These are phyloP conservation scores for Heliconius himera DNA, from an alignment of 1,140 invertebrate species.

Conservation along the genomic window DNA sequence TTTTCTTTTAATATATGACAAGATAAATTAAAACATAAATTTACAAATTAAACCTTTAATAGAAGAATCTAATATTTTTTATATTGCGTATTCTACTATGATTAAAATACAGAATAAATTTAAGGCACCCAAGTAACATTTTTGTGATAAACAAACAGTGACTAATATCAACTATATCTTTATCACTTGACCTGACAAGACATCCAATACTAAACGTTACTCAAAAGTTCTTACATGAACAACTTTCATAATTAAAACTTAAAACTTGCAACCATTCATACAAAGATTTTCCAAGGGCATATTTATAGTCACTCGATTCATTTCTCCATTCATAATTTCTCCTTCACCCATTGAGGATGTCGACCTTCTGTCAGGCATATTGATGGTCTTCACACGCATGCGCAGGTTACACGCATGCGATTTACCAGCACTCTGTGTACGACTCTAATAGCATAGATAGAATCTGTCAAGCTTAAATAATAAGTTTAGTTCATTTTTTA, in stretches of 20 bases:
- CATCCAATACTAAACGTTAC: not conserved
- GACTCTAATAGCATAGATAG: conserved; percentile 59
- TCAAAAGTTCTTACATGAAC: not conserved
- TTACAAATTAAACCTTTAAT: too few relatives aligned
- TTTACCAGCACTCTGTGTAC: conserved; percentile 31
- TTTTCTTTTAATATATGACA: too few relatives aligned
- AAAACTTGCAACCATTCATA: conserved; percentile 8
- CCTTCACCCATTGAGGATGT: conserved; percentile 61
- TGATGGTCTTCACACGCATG: conserved; percentile 62
- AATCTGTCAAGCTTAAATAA: conserved; percentile 62
- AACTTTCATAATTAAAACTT: not conserved
- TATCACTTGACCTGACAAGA: not conserved
- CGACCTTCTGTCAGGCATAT: conserved; percentile 65
- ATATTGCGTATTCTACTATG: not conserved
- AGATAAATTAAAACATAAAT: too few relatives aligned
- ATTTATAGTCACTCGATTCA: conserved; percentile 26
- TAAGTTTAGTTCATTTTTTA: conserved; percentile 45
- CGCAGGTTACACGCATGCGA: conserved; percentile 62
- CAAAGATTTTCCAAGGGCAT: conserved; percentile 8
- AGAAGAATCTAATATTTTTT: too few relatives aligned
- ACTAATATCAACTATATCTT: not conserved
- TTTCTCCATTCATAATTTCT: conserved; percentile 52
- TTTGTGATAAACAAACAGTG: not conserved
- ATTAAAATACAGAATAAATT: not conserved
- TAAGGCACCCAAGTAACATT: not conserved